These are phyloP conservation scores for Nasonia vitripennis DNA, from an alignment of 1,140 invertebrate species.

Conservation along the genomic window DNA sequence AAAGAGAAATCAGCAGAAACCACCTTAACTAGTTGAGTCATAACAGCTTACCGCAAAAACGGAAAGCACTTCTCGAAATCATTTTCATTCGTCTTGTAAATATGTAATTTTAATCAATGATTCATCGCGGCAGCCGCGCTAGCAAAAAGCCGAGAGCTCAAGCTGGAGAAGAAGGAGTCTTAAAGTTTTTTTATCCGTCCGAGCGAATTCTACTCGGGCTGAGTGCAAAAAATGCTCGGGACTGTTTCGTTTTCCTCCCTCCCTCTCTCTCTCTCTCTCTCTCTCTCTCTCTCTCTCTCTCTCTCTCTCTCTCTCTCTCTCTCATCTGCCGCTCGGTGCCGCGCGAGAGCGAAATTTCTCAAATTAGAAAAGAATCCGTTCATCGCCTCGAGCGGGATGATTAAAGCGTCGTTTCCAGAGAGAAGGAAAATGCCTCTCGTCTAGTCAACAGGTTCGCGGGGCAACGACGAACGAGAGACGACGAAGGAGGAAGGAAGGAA, in stretches of 20 bases:
- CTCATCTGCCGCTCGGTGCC: neutral
- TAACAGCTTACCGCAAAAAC: neutral
- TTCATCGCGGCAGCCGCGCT: neutral
- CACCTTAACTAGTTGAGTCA: neutral
- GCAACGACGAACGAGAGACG: slow-evolving; percentile 22
- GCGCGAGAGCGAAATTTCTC: neutral
- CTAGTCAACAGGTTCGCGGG: slow-evolving; percentile 31
- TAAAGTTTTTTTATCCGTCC: neutral
- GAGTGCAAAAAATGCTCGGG: slow-evolving; percentile 13
- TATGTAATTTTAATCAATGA: slow-evolving; percentile 33
- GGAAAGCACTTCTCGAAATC: neutral
- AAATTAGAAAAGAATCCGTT: slow-evolving; percentile 38
- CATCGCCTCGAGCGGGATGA: slow-evolving; percentile 17
- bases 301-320: neutral
- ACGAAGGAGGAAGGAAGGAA: neutral
- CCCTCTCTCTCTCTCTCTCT: too few relatives aligned
- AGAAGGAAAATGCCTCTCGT: slow-evolving; percentile 32
- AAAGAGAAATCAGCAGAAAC: neutral
- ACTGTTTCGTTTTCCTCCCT: slow-evolving; percentile 13
- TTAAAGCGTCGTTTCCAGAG: slow-evolving; percentile 37
- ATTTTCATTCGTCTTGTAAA: slow-evolving; percentile 6
- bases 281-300: too few relatives aligned
- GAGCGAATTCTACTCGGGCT: neutral
- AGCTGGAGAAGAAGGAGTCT: neutral
- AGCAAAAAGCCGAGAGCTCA: neutral